Percentiles rank a stretch among this genome's conserved stretches.
Evolutionary conservation across 2,113 vertebrate genomes (phyloP).

Genomic region (Octodon degus): DNA sequence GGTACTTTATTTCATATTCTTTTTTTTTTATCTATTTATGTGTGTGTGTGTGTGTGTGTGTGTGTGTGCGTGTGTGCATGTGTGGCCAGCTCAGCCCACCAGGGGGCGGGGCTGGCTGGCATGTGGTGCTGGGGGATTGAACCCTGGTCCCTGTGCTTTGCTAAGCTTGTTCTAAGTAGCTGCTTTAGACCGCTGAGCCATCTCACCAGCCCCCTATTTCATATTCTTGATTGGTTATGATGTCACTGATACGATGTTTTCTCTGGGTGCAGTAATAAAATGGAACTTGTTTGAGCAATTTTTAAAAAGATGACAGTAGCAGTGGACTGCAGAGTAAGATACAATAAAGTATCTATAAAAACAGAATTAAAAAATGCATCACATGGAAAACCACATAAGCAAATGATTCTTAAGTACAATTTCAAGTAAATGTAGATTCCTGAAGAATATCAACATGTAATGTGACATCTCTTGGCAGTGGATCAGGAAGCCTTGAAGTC

Average conservation of each 20-base stretch:
- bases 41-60: no score
- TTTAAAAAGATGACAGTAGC: neutral
- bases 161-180: no score
- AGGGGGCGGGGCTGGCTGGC: no score
- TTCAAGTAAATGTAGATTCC: neutral
- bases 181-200: no score
- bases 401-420: neutral
- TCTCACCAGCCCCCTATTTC: no score
- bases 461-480: no score
- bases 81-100: no score
- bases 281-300: neutral
- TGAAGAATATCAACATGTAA: neutral
- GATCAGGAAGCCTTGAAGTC: neutral
- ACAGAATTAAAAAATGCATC: neutral
- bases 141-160: no score
- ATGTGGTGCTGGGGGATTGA: no score
- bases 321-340: neutral
- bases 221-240: neutral
- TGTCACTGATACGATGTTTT: neutral
- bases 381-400: neutral
- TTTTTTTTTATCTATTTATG: no score
- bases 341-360: neutral
- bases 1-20: neutral
- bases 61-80: no score
- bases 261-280: neutral